phyloP scores from a whole-genome alignment of 2,888 invertebrate genomes.

The Tridacna crocea region DNA sequence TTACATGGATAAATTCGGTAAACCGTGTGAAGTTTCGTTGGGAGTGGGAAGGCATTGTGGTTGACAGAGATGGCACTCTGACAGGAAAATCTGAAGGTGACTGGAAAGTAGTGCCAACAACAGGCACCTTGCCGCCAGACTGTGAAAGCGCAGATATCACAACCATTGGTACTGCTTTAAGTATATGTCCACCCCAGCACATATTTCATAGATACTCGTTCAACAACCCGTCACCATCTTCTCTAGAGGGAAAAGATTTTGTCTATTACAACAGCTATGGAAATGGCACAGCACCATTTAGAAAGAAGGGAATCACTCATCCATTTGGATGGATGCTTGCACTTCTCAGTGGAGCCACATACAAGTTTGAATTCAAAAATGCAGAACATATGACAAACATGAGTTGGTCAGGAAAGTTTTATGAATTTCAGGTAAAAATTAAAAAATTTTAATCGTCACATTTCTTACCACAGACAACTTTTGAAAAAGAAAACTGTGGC shows the following conservation, averaged over 20 bases:
- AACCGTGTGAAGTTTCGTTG: constrained; percentile 67
- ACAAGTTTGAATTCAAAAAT: constrained; percentile 72
- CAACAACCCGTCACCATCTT: constrained; percentile 72
- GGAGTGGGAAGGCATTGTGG: constrained; percentile 70
- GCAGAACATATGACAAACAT: constrained; percentile 78
- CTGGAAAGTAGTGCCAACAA: constrained; percentile 70
- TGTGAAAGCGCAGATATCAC: constrained; percentile 36
- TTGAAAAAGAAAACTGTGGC: no score
- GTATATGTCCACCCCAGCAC: constrained; percentile 70
- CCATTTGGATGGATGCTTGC: constrained; percentile 78
- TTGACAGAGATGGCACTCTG: constrained; percentile 78
- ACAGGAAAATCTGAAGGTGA: constrained; percentile 62
- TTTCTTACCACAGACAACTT: no score
- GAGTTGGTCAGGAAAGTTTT: constrained; percentile 73
- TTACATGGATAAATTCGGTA: constrained; percentile 70
- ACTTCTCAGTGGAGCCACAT: constrained; percentile 66
- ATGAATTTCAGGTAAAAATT: constrained; percentile 70
- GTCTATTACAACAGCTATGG: constrained; percentile 73
- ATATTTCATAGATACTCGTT: constrained; percentile 77
- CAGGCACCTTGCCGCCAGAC: constrained; percentile 63
- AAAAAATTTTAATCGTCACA: no score
- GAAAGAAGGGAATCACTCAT: constrained; percentile 77
- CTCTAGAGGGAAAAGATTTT: constrained; percentile 72
- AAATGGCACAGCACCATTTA: constrained; percentile 61
- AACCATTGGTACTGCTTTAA: constrained; percentile 46